Conservation (phyloP, 2,888 invertebrate genomes). For the Limnephilus marmoratus region DNA sequence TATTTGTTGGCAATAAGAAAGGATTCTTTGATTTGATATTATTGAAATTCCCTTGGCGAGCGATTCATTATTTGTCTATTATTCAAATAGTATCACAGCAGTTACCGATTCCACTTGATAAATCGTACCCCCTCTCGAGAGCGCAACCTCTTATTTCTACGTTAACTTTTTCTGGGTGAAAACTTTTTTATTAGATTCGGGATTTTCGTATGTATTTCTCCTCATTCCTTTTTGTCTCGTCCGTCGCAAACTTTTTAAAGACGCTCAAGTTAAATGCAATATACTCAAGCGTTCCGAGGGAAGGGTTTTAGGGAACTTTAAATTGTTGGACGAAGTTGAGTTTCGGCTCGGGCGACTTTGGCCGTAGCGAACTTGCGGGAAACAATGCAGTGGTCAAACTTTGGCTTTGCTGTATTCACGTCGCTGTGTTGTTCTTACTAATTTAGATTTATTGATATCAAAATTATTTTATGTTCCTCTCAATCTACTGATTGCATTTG, state of each 20-base stretch:
- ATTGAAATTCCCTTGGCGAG: too few species aligned
- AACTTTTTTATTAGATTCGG: conserved; percentile 66
- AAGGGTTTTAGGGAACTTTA: conserved; percentile 58
- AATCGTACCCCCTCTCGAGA: neutral
- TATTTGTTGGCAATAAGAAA: too few species aligned
- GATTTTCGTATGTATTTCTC: conserved; percentile 58
- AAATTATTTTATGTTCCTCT: neutral
- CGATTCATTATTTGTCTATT: neutral
- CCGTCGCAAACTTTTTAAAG: conserved; percentile 63
- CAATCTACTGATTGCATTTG: neutral
- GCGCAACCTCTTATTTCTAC: conserved; percentile 2
- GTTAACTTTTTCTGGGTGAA: conserved; percentile 53
- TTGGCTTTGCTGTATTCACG: conserved; percentile 24
- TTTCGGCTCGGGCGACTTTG: conserved; percentile 51
- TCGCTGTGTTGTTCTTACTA: conserved; percentile 28
- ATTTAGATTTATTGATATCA: conserved; percentile 44
- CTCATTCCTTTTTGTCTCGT: conserved; percentile 55
- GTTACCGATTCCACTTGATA: neutral
- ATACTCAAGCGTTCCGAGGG: conserved; percentile 58
- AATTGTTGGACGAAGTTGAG: conserved; percentile 58
- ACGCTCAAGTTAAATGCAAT: conserved; percentile 65
- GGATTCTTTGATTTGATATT: too few species aligned
- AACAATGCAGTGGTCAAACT: conserved; percentile 56
- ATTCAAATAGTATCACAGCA: neutral
- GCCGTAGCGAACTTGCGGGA: conserved; percentile 38